phyloP scores from a whole-genome alignment of 2,888 invertebrate genomes.

The Eristalinus aeneus region DNA sequence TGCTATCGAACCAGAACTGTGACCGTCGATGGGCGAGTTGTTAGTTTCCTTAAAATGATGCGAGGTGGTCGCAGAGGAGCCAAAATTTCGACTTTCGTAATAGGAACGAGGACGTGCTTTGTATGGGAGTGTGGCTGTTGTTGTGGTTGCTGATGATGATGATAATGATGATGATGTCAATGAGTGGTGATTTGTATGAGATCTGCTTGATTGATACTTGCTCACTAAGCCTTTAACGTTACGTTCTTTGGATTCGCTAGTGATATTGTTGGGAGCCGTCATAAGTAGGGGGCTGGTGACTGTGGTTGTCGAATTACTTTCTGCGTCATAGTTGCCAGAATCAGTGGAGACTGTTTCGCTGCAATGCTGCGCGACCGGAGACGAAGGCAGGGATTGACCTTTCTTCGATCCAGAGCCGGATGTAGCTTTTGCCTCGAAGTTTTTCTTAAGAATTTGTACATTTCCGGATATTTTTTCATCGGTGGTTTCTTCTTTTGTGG shows the following conservation, averaged over 20 bases:
- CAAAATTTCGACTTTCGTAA: slow-evolving; percentile 76
- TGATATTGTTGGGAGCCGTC: slow-evolving; percentile 47
- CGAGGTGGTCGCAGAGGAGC: slow-evolving; percentile 68
- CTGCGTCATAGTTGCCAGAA: slow-evolving; percentile 46
- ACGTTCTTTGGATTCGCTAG: slow-evolving; percentile 82
- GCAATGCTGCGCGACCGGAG: slow-evolving; percentile 83
- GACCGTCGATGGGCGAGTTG: slow-evolving; percentile 28
- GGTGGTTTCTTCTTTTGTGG: slow-evolving; percentile 61
- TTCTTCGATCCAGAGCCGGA: slow-evolving; percentile 75
- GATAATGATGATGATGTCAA: slow-evolving; percentile 80
- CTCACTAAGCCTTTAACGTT: slow-evolving; percentile 89
- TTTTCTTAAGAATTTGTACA: slow-evolving; percentile 92
- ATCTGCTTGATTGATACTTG: slow-evolving; percentile 84
- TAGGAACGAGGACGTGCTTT: slow-evolving; percentile 78
- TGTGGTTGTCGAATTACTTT: slow-evolving; percentile 19
- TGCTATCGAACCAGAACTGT: slow-evolving; percentile 62
- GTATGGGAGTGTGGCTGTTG: slow-evolving; percentile 68
- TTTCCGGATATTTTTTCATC: slow-evolving; percentile 84
- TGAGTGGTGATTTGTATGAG: slow-evolving; percentile 78
- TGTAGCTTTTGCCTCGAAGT: slow-evolving; percentile 89
- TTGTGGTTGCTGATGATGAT: slow-evolving; percentile 76
- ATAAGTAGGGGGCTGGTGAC: slow-evolving; percentile 50
- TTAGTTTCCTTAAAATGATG: slow-evolving; percentile 46
- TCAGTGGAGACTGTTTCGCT: slow-evolving; percentile 54
- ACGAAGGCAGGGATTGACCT: slow-evolving; percentile 83